phyloP scores from a whole-genome alignment of 2,113 vertebrate genomes.

The Halichoeres trimaculatus region DNA sequence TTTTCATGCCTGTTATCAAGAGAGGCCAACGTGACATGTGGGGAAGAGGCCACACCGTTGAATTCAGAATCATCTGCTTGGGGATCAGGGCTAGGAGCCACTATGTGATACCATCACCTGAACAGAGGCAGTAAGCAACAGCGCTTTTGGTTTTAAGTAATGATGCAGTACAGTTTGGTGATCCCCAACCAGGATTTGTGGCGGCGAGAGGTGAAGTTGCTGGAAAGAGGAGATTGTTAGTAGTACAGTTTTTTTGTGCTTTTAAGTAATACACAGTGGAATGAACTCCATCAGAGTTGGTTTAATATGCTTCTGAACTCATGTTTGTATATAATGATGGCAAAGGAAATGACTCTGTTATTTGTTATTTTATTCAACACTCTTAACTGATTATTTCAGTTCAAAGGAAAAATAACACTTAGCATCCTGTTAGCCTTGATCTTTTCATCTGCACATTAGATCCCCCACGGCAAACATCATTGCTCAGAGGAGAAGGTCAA shows the following conservation, averaged over 20 bases:
- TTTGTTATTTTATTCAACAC: neutral
- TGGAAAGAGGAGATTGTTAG: conserved; percentile 81
- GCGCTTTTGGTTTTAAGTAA: conserved; percentile 42
- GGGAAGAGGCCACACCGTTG: too few relatives aligned
- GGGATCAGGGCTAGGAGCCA: too few relatives aligned
- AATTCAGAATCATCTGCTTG: too few relatives aligned
- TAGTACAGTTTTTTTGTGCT: conserved; percentile 71
- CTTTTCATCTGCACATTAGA: conserved; percentile 42
- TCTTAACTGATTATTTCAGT: neutral
- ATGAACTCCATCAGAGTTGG: conserved; percentile 45
- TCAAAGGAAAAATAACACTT: conserved; percentile 6
- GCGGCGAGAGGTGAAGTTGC: conserved; percentile 78
- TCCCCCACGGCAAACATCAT: conserved; percentile 41
- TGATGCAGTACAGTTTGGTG: conserved; percentile 41
- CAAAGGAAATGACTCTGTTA: too few relatives aligned
- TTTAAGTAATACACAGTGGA: conserved; percentile 52
- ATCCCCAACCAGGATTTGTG: conserved; percentile 74
- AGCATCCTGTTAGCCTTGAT: conserved; percentile 29
- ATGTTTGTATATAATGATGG: neutral
- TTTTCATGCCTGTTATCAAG: too few relatives aligned
- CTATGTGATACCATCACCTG: too few relatives aligned
- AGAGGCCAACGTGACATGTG: too few relatives aligned
- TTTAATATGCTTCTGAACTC: neutral
- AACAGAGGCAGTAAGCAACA: conserved; percentile 26
- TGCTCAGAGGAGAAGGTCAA: conserved; percentile 49